Evolutionary conservation across 2,113 vertebrate genomes (phyloP).

Genomic region (Oxyruncus cristatus): DNA sequence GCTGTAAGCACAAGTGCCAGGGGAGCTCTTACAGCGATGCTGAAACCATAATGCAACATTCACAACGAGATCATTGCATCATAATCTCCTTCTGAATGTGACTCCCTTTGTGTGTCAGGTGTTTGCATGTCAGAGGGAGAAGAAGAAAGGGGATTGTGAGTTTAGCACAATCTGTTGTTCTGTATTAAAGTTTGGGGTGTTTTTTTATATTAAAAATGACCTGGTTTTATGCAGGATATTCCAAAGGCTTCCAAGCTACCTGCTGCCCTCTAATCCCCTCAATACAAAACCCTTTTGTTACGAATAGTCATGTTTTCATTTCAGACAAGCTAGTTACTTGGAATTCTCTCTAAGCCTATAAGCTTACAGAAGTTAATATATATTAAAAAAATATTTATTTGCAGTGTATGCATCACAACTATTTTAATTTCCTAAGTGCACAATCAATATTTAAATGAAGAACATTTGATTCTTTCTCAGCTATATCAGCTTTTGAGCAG

Average conservation of each 20-base stretch:
- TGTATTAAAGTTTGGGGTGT: background rate
- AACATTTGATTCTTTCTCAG: constrained; percentile 7
- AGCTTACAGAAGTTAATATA: constrained; percentile 16
- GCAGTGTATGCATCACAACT: background rate
- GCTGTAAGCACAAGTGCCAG: constrained; percentile 70
- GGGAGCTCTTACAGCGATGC: constrained; percentile 69
- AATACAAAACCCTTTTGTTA: constrained; percentile 18
- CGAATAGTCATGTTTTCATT: constrained; percentile 13
- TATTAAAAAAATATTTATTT: constrained; percentile 17
- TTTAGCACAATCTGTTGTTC: constrained; percentile 49
- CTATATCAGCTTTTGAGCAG: background rate
- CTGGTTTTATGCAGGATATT: background rate
- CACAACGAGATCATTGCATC: constrained; percentile 73
- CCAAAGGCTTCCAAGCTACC: constrained; percentile 20
- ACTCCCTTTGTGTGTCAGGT: constrained; percentile 62
- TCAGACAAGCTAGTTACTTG: constrained; percentile 34
- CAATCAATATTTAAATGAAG: constrained; percentile 30
- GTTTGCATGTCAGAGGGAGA: constrained; percentile 54
- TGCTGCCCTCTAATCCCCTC: constrained; percentile 14
- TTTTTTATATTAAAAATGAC: constrained; percentile 2
- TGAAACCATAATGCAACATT: constrained; percentile 71
- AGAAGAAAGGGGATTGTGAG: constrained; percentile 23
- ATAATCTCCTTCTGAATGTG: constrained; percentile 71
- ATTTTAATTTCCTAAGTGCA: constrained; percentile 42
- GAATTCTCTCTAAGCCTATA: constrained; percentile 16